A percentile compares a stretch with the other conserved stretches of the same genome.
phyloP scores from a whole-genome alignment of 2,113 vertebrate genomes.

The Platycercus adscitus region DNA sequence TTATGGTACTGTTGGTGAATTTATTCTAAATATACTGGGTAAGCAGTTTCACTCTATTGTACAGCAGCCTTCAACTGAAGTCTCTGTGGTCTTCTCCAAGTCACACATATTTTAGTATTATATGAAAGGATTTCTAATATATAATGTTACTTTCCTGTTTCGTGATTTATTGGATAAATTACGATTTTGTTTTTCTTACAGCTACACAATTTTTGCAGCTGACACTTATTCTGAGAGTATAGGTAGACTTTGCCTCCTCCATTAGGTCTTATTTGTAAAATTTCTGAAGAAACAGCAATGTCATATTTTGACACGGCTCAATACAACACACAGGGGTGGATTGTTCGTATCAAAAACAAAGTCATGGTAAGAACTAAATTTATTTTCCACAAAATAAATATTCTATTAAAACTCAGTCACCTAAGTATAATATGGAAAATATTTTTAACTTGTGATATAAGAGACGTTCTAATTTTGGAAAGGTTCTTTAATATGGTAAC shows the following conservation, averaged over 20 bases:
- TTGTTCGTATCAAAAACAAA: not conserved
- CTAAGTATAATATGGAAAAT: not conserved
- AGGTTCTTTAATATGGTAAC: not conserved
- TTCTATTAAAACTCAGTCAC: slow-evolving; percentile 14
- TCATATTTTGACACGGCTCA: not conserved
- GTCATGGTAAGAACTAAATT: not conserved
- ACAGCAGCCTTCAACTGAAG: not conserved
- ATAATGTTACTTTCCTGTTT: not conserved
- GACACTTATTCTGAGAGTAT: not conserved
- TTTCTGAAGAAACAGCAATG: not conserved
- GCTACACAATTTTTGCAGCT: not conserved
- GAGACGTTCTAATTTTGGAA: not conserved
- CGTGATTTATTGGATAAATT: not conserved
- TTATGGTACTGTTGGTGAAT: not conserved
- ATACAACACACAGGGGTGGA: not conserved
- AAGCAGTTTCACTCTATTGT: not conserved
- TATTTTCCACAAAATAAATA: slow-evolving; percentile 20
- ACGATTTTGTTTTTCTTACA: not conserved
- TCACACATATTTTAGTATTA: not conserved
- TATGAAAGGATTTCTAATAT: not conserved
- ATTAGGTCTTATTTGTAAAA: not conserved
- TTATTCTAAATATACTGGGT: not conserved
- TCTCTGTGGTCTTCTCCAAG: not conserved
- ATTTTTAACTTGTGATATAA: not conserved
- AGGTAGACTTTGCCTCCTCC: not conserved